Percentiles rank a stretch among this genome's conserved stretches.
Conservation (phyloP, 1,140 invertebrate species). For the Bombus confusus region DNA sequence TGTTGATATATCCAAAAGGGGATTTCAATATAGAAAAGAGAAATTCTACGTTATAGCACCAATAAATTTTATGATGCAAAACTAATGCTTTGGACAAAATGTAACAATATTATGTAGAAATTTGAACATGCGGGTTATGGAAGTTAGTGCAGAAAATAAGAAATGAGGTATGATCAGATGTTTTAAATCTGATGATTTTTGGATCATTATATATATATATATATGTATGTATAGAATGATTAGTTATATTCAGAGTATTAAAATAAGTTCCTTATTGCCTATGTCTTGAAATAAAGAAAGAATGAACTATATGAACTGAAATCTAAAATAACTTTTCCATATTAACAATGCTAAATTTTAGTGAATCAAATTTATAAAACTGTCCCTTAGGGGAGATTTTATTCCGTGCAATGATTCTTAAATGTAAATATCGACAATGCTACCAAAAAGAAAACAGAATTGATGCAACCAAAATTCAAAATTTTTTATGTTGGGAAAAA, state of each 20-base stretch:
- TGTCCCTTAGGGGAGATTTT: slow-evolving; percentile 80
- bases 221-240: slow-evolving; percentile 5
- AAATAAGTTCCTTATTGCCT: slow-evolving; percentile 61
- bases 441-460: slow-evolving; percentile 69
- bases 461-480: slow-evolving; percentile 49
- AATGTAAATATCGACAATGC: slow-evolving; percentile 78
- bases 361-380: slow-evolving; percentile 76
- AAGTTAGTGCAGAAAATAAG: slow-evolving; percentile 55
- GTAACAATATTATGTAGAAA: slow-evolving; percentile 37
- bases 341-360: slow-evolving; percentile 42
- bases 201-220: slow-evolving; percentile 12
- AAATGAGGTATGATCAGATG: slow-evolving; percentile 40
- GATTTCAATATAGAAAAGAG: slow-evolving; percentile 26
- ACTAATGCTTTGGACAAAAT: slow-evolving; percentile 31
- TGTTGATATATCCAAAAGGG: slow-evolving; percentile 65
- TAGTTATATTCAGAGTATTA: slow-evolving; percentile 28
- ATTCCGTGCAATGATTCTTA: slow-evolving; percentile 76
- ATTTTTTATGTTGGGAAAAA: slow-evolving; percentile 29
- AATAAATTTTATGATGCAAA: slow-evolving; percentile 32
- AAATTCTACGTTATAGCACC: slow-evolving; percentile 5
- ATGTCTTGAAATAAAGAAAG: slow-evolving; percentile 69
- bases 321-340: slow-evolving; percentile 54
- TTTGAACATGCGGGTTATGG: slow-evolving; percentile 57
- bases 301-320: slow-evolving; percentile 61
- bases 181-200: slow-evolving; percentile 37